Conservation (phyloP, 23 tunicate species). For the Trididemnum nubilum region DNA sequence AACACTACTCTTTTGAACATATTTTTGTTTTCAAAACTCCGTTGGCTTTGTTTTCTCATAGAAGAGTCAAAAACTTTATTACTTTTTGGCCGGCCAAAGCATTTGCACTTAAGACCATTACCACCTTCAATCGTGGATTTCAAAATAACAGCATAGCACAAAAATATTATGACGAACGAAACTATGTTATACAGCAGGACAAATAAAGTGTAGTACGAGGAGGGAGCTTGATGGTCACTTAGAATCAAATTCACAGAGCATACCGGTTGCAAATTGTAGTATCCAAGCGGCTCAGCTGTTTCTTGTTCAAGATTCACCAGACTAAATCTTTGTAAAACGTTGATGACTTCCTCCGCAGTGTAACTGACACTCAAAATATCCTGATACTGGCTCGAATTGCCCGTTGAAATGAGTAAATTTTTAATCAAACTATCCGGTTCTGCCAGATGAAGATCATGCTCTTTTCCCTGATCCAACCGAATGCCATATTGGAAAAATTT, state of each 20-base stretch:
- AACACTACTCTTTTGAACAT: slow-evolving; percentile 4
- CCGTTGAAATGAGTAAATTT: not conserved
- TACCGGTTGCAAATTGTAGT: not conserved
- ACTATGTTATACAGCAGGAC: not conserved
- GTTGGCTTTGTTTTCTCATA: not conserved
- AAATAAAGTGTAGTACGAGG: not conserved
- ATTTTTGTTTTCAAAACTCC: not conserved
- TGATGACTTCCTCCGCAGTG: not conserved
- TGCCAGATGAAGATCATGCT: not conserved
- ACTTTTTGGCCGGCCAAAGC: not conserved
- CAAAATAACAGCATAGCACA: not conserved
- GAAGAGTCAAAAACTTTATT: not conserved
- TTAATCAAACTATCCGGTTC: not conserved
- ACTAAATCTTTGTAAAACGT: not conserved
- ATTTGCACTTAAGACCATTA: not conserved
- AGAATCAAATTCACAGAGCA: slow-evolving; percentile 6
- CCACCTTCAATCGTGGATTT: not conserved
- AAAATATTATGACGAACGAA: not conserved
- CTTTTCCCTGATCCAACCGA: not conserved
- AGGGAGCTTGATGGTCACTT: not conserved
- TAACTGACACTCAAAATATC: not conserved
- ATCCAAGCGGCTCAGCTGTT: not conserved
- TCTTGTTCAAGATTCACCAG: not conserved
- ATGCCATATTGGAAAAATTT: not conserved
- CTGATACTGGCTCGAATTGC: not conserved